Percentiles rank a stretch among this genome's conserved stretches.
Conservation (phyloP, 2,888 invertebrate genomes). For the Norana najaformis region DNA sequence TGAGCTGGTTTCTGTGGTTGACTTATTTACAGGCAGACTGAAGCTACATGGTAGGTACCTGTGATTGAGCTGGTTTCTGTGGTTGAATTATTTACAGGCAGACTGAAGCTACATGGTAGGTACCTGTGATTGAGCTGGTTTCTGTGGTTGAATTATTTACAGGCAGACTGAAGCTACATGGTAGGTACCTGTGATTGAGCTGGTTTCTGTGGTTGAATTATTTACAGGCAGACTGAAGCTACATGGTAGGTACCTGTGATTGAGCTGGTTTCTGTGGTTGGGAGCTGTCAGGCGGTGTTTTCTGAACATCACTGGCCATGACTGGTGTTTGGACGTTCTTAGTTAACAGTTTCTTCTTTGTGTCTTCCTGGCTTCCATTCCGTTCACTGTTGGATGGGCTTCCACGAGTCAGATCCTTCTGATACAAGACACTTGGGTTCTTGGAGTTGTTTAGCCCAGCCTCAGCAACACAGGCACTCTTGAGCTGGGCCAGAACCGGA, state of each 20-base stretch:
- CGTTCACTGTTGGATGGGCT: background rate
- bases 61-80: too few relatives aligned
- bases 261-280: background rate
- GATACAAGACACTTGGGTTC: constrained; percentile 14
- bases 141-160: too few relatives aligned
- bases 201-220: too few relatives aligned
- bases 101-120: too few relatives aligned
- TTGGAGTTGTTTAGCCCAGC: background rate
- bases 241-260: background rate
- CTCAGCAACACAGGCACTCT: background rate
- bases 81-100: too few relatives aligned
- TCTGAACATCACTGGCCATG: background rate
- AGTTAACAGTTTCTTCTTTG: background rate
- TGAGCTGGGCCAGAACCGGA: background rate
- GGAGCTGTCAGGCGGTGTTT: background rate
- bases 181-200: too few relatives aligned
- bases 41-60: too few relatives aligned
- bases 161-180: too few relatives aligned
- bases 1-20: too few relatives aligned
- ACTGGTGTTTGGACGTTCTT: background rate
- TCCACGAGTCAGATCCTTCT: background rate
- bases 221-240: background rate
- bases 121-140: too few relatives aligned
- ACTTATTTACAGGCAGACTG: too few relatives aligned
- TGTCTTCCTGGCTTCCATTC: background rate